Conservation (phyloP, 2,888 invertebrate genomes). For the Drosophila bunnanda region DNA sequence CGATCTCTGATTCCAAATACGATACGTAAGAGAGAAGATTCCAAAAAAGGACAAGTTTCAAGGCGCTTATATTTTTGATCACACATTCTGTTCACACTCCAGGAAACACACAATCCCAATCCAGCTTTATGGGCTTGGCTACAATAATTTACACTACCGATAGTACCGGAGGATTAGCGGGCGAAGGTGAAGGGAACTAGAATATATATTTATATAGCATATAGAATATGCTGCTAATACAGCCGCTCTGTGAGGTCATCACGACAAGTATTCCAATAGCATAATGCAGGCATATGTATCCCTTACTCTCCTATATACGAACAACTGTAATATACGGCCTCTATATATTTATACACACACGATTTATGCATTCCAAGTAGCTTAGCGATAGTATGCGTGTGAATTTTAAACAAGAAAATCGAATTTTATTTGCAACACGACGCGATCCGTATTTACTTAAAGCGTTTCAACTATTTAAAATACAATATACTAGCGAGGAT, state of each 20-base stretch:
- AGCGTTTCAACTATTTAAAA: constrained; percentile 26
- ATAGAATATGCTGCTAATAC: constrained; percentile 37
- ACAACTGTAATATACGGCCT: constrained; percentile 28
- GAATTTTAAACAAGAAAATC: constrained; percentile 49
- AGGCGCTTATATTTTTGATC: constrained; percentile 26
- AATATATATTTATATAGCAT: constrained; percentile 17
- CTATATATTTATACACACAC: constrained; percentile 18
- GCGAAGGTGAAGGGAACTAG: constrained; percentile 8
- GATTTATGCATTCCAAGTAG: constrained; percentile 43
- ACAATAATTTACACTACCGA: constrained; percentile 36
- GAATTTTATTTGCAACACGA: constrained; percentile 26
- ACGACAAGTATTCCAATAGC: constrained; percentile 64
- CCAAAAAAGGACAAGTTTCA: constrained; percentile 45
- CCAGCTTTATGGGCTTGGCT: constrained; percentile 7
- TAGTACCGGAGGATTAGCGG: constrained; percentile 9
- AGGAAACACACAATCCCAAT: constrained; percentile 18
- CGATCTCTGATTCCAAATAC: constrained; percentile 60
- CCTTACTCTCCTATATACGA: constrained; percentile 20
- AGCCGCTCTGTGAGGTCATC: constrained; percentile 53
- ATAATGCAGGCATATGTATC: constrained; percentile 47
- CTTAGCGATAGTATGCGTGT: constrained; percentile 34
- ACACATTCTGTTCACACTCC: constrained; percentile 34
- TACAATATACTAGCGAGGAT: background rate
- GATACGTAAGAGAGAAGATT: background rate
- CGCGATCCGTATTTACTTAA: constrained; percentile 41